phyloP scores from a whole-genome alignment of 2,113 vertebrate species.

The Paramisgurnus dabryanus region DNA sequence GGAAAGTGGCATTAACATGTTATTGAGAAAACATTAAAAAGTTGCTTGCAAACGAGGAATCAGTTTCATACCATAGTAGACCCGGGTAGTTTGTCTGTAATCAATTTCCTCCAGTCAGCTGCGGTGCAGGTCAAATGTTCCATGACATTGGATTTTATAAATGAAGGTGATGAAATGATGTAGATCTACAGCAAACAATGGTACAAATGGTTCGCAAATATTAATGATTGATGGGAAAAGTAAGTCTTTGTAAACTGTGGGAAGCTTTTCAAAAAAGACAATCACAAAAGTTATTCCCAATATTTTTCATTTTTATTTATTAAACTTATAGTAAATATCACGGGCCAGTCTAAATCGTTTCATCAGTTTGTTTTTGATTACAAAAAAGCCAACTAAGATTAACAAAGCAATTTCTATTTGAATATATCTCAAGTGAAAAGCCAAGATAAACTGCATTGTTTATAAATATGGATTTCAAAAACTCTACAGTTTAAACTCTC shows the following conservation, averaged over 20 bases:
- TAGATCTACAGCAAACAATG: neutral
- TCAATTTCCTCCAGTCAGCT: neutral
- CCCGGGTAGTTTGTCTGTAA: neutral
- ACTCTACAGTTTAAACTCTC: no score
- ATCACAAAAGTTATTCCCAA: neutral
- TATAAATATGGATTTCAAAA: no score
- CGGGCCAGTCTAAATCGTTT: neutral
- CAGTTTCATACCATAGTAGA: no score
- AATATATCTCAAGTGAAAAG: no score
- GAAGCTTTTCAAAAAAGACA: neutral
- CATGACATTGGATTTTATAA: constrained; percentile 10
- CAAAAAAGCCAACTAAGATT: neutral
- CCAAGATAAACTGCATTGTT: no score
- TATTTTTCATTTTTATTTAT: no score
- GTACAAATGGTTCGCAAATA: neutral
- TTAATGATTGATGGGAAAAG: neutral
- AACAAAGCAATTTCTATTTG: no score
- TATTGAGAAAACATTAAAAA: neutral
- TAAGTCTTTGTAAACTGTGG: neutral
- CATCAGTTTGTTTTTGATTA: neutral
- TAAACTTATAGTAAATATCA: neutral
- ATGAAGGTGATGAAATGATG: neutral
- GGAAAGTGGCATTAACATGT: neutral
- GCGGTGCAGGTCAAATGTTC: constrained; percentile 9
- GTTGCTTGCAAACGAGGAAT: no score